Evolutionary conservation across 1,140 invertebrate species (phyloP).

Genomic region (Pinna nobilis): DNA sequence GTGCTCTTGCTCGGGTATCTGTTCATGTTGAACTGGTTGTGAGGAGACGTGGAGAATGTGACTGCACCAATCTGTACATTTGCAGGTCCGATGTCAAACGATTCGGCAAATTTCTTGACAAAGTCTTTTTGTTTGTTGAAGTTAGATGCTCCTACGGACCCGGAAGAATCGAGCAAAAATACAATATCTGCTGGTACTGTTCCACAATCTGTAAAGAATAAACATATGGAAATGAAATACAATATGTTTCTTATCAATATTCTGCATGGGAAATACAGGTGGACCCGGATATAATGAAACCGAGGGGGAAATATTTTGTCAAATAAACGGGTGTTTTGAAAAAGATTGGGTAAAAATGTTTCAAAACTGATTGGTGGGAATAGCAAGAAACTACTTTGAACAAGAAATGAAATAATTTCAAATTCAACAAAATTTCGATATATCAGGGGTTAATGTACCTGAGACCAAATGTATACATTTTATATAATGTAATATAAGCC

Average conservation of each 20-base stretch:
- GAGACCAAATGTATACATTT: too few relatives aligned
- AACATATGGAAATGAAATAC: not conserved
- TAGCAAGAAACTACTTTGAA: too few relatives aligned
- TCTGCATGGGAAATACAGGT: too few relatives aligned
- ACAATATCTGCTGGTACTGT: slow-evolving; percentile 65
- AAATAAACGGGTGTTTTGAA: not conserved
- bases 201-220: slow-evolving; percentile 50
- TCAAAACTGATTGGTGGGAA: too few relatives aligned
- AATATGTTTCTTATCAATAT: not conserved
- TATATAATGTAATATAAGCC: too few relatives aligned
- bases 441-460: too few relatives aligned
- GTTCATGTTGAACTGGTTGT: slow-evolving; percentile 60
- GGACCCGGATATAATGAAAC: too few relatives aligned
- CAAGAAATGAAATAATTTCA: too few relatives aligned
- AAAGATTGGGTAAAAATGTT: not conserved
- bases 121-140: slow-evolving; percentile 64
- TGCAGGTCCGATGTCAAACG: slow-evolving; percentile 51
- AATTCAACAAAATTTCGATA: too few relatives aligned
- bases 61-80: slow-evolving; percentile 56
- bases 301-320: too few relatives aligned
- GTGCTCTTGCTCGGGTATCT: slow-evolving; percentile 38
- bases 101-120: slow-evolving; percentile 57
- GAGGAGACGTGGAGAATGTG: slow-evolving; percentile 52
- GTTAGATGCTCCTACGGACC: slow-evolving; percentile 56
- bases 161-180: slow-evolving; percentile 66